Percentiles rank a stretch among this genome's conserved stretches.
These are phyloP conservation scores for Megalopta genalis DNA, from an alignment of 1,140 invertebrate genomes.

Conservation along the genomic window DNA sequence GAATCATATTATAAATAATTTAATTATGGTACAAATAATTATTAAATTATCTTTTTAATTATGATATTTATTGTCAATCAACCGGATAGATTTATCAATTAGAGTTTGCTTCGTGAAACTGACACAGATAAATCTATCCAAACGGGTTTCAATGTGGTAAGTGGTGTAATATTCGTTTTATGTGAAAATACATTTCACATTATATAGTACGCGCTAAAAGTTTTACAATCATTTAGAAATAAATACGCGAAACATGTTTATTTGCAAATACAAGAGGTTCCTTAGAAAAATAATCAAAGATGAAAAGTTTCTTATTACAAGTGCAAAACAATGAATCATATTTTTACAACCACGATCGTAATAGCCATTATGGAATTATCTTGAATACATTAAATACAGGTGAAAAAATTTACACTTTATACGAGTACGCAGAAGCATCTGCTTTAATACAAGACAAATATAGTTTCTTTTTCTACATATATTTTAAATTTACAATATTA, in stretches of 20 bases:
- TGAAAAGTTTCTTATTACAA: slow-evolving; percentile 26
- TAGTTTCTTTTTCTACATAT: slow-evolving; percentile 7
- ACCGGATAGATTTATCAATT: slow-evolving; percentile 13
- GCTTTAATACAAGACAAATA: slow-evolving; percentile 29
- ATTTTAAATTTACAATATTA: slow-evolving; percentile 19
- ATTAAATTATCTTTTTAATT: neutral
- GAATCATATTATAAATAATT: slow-evolving; percentile 11
- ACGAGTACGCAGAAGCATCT: slow-evolving; percentile 2
- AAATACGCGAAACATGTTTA: slow-evolving; percentile 15
- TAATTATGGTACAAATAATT: slow-evolving; percentile 5
- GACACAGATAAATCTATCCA: slow-evolving; percentile 25
- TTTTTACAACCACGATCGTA: slow-evolving; percentile 11
- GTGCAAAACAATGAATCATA: slow-evolving; percentile 18
- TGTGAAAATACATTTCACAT: slow-evolving; percentile 30
- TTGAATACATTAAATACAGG: slow-evolving; percentile 16
- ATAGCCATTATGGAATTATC: neutral
- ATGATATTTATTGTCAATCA: slow-evolving; percentile 30
- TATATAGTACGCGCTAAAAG: slow-evolving; percentile 9
- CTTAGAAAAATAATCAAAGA: slow-evolving; percentile 9
- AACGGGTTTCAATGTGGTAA: slow-evolving; percentile 34
- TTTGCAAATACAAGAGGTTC: neutral
- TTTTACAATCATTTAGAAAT: slow-evolving; percentile 7
- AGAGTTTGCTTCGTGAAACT: neutral
- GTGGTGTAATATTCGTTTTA: neutral
- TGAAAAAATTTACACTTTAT: slow-evolving; percentile 21